Conservation (phyloP, 2,113 vertebrate species). For the Tamias sibiricus region DNA sequence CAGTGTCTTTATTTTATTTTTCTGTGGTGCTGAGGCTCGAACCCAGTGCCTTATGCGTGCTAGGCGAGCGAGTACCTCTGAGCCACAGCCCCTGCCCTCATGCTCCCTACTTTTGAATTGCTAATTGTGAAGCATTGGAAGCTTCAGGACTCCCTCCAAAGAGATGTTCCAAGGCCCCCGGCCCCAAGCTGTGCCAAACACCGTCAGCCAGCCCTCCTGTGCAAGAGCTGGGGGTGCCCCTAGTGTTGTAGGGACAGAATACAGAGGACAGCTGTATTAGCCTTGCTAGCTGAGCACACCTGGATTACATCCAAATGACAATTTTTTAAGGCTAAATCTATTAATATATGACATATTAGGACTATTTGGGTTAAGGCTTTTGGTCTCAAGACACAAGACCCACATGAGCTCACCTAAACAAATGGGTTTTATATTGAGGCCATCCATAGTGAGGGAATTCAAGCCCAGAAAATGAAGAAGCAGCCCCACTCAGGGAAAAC, state of each 20-base stretch:
- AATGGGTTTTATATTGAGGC: not conserved
- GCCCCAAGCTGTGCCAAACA: too few species aligned
- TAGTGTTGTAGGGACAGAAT: too few species aligned
- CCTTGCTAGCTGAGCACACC: not conserved
- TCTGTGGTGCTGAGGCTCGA: too few species aligned
- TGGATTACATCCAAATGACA: constrained; percentile 5
- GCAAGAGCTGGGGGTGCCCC: not conserved
- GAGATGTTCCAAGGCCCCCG: not conserved
- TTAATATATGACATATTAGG: not conserved
- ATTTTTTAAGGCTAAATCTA: not conserved
- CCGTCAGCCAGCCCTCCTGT: not conserved
- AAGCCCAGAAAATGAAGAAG: not conserved
- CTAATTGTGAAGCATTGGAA: not conserved
- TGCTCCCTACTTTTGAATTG: not conserved
- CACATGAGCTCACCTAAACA: not conserved
- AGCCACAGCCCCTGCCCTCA: too few species aligned
- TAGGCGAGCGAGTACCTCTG: too few species aligned
- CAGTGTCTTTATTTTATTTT: too few species aligned
- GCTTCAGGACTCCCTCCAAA: not conserved
- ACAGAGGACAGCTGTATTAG: too few species aligned
- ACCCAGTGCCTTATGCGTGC: too few species aligned
- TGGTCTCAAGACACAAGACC: constrained; percentile 17
- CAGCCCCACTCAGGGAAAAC: not conserved
- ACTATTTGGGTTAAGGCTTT: not conserved
- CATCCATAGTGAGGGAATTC: not conserved